phyloP scores from a whole-genome alignment of 2,113 vertebrate genomes.

The Ardeotis arabs region DNA sequence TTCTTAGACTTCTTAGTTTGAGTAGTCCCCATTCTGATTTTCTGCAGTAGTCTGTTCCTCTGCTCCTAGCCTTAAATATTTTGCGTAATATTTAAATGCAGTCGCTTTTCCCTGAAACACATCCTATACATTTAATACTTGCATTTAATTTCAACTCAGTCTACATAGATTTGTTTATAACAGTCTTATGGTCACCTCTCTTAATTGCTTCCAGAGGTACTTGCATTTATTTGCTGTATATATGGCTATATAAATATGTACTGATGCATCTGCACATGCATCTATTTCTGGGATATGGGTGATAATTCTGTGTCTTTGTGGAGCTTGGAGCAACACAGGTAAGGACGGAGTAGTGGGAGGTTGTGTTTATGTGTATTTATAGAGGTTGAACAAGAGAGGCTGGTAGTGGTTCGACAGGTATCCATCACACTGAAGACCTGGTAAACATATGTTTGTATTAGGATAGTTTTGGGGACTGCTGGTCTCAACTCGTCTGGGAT shows the following conservation, averaged over 20 bases:
- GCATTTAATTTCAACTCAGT: neutral
- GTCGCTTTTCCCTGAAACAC: neutral
- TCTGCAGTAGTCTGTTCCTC: neutral
- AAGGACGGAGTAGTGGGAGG: neutral
- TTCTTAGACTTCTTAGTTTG: neutral
- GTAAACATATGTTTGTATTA: neutral
- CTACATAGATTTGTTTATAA: neutral
- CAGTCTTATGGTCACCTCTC: neutral
- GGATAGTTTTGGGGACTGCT: neutral
- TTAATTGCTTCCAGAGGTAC: neutral
- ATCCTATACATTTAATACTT: neutral
- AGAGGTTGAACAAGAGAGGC: neutral
- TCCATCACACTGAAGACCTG: neutral
- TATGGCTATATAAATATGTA: fast-evolving
- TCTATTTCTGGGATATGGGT: neutral
- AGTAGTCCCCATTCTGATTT: neutral
- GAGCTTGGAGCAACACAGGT: neutral
- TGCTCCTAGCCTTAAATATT: neutral
- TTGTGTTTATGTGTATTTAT: neutral
- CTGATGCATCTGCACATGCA: neutral
- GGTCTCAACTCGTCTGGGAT: neutral
- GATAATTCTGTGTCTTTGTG: neutral
- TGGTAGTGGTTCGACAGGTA: neutral
- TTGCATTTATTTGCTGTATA: neutral
- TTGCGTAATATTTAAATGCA: neutral